Base-by-base conservation (phyloP, 2,797 vertebrate species). In the Triplophysa bombifrons region DNA sequence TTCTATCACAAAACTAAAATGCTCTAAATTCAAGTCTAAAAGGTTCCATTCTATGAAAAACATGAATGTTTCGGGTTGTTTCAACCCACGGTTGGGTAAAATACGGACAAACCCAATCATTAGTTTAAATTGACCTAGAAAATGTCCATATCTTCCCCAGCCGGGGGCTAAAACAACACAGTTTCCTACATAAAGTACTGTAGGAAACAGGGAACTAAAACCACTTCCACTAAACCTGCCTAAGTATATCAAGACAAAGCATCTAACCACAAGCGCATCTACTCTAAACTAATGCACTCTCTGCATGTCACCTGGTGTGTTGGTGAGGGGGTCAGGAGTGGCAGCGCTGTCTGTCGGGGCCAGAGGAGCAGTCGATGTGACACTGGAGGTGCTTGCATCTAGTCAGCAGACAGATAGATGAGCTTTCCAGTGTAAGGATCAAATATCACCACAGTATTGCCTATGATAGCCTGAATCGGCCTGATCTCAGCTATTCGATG, bases 401-500 rank as follows among this genome's bases (percentile, higher is more conserved):
- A 84, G 74, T 84, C 85, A 86, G 83, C 85, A 82, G 80, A 83
- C 76, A 77, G 64, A 74, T 63, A 55, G 58, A 65, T 68, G 72
- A 86, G 85, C 64, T 80, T 65, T 80, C 79, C 70, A 81, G 72
- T 64, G 48, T 51, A 76, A n/a, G 71, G 74, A 83, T 83, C 83
- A 84, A 72, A 84, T 84, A 83, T 73, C 78, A 81, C 58, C 22
- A 83, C 68, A 17, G n/a, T 79, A 66, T 82, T 79, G 76, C 63
- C 79, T 76, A 83, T 81, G 76, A 80, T 68, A 64, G 68, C 17
- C 72, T 71, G 56, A 72, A 83, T 83, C 65, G 68, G 56, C 80
- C 84, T 85, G 84, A 85, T 78, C 79, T 85, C 80, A 84, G 84
- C 84, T 74, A 56, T 82, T 83, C 14, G 4, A 53, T 63, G 64